phyloP scores from a whole-genome alignment of 2,888 invertebrate genomes.

The Aethes cnicana region DNA sequence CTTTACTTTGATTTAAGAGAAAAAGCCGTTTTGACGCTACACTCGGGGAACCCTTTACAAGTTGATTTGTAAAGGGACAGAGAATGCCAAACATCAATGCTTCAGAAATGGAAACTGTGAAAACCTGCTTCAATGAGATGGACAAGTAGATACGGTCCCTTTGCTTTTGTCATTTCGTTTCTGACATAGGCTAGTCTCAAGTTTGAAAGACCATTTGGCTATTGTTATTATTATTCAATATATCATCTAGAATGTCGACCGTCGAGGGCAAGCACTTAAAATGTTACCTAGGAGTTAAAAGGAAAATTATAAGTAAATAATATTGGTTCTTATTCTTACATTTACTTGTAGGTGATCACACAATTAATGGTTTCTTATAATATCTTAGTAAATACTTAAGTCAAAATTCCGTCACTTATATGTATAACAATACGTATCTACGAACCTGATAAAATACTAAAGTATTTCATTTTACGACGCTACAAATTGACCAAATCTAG shows the following conservation, averaged over 20 bases:
- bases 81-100: constrained; percentile 45
- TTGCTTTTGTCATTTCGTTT: constrained; percentile 17
- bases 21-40: constrained; percentile 70
- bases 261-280: too few species aligned
- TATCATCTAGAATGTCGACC: too few species aligned
- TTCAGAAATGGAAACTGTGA: constrained; percentile 26
- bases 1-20: constrained; percentile 80
- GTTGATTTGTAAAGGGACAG: constrained; percentile 48
- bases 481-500: constrained; percentile 43
- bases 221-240: too few species aligned
- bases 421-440: too few species aligned
- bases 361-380: too few species aligned
- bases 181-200: background rate
- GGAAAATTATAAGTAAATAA: too few species aligned
- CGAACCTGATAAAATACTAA: background rate
- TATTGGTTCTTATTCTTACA: too few species aligned
- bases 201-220: too few species aligned
- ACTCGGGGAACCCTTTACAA: constrained; percentile 51
- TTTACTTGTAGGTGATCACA: too few species aligned
- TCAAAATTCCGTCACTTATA: too few species aligned
- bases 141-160: constrained; percentile 12
- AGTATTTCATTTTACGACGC: constrained; percentile 7
- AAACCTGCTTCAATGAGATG: constrained; percentile 27
- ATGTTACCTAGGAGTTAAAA: too few species aligned
- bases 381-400: too few species aligned